These are phyloP conservation scores for Nomada lathburiana DNA, from an alignment of 2,888 invertebrate species.

Conservation along the genomic window DNA sequence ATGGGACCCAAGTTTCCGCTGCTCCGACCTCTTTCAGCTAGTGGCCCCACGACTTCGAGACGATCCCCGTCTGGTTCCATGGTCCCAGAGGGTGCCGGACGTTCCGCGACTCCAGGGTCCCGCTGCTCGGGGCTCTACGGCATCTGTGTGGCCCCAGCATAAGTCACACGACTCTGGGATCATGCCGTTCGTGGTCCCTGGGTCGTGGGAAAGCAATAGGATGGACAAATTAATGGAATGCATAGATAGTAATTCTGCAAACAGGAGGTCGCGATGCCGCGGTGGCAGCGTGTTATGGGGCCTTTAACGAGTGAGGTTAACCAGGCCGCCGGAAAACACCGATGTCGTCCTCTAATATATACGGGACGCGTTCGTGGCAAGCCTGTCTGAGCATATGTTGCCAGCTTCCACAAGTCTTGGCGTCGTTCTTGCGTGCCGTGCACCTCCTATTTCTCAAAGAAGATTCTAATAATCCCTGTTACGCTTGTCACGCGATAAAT, in stretches of 20 bases:
- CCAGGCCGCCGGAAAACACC: slow-evolving; percentile 82
- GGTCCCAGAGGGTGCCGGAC: no score
- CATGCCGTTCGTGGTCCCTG: no score
- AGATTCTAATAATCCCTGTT: slow-evolving; percentile 49
- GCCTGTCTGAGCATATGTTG: slow-evolving; percentile 83
- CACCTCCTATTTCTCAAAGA: slow-evolving; percentile 35
- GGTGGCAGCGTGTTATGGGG: slow-evolving; percentile 81
- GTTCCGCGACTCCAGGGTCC: no score
- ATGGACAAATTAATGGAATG: slow-evolving; percentile 47
- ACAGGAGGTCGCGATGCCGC: slow-evolving; percentile 70
- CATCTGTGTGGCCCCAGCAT: no score
- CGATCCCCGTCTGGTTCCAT: no score
- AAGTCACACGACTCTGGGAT: no score
- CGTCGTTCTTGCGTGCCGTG: slow-evolving; percentile 58
- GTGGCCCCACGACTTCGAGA: no score
- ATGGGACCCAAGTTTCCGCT: no score
- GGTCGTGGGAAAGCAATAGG: neutral
- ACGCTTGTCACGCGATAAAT: slow-evolving; percentile 29
- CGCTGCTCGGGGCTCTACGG: no score
- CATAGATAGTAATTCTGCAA: slow-evolving; percentile 60
- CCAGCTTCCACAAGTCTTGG: slow-evolving; percentile 77
- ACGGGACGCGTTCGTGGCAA: slow-evolving; percentile 71
- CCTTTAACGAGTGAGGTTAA: slow-evolving; percentile 84
- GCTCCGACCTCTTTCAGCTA: no score
- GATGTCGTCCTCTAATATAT: slow-evolving; percentile 82